A percentile compares a stretch with the other conserved stretches of the same genome.
These are phyloP conservation scores for Leptopilina syphax DNA, from an alignment of 2,888 invertebrate species.

Conservation along the genomic window DNA sequence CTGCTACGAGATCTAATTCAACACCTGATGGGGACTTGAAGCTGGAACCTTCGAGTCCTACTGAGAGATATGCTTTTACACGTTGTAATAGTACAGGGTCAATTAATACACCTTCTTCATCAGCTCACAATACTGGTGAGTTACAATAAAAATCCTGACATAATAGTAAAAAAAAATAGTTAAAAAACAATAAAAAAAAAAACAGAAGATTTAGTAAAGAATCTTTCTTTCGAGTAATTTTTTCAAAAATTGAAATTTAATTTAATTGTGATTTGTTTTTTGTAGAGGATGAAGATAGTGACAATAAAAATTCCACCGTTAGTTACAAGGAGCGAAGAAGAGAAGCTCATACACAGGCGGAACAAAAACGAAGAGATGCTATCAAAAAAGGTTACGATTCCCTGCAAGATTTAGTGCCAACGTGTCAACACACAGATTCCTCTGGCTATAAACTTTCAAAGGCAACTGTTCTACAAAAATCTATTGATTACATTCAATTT, in stretches of 20 bases:
- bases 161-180: too few relatives aligned
- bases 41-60: slow-evolving; percentile 80
- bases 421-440: slow-evolving; percentile 94
- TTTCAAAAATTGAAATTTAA: background rate
- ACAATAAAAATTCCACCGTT: slow-evolving; percentile 81
- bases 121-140: slow-evolving; percentile 88
- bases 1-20: slow-evolving; percentile 52
- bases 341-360: slow-evolving; percentile 97
- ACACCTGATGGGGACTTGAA: slow-evolving; percentile 76
- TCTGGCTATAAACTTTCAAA: slow-evolving; percentile 97
- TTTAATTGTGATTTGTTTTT: slow-evolving; percentile 46
- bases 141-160: background rate
- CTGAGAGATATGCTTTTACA: slow-evolving; percentile 81
- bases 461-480: slow-evolving; percentile 96
- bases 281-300: slow-evolving; percentile 82
- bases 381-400: slow-evolving; percentile 98
- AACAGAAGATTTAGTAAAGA: too few relatives aligned
- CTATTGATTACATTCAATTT: slow-evolving; percentile 95
- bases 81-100: slow-evolving; percentile 88
- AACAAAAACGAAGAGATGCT: slow-evolving; percentile 97
- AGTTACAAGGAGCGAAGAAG: slow-evolving; percentile 95
- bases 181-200: too few relatives aligned
- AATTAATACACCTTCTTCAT: slow-evolving; percentile 87
- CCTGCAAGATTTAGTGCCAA: slow-evolving; percentile 94
- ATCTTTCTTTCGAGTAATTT: too few relatives aligned